Conservation (phyloP, 2,888 invertebrate genomes). For the Cephus rjabovi region DNA sequence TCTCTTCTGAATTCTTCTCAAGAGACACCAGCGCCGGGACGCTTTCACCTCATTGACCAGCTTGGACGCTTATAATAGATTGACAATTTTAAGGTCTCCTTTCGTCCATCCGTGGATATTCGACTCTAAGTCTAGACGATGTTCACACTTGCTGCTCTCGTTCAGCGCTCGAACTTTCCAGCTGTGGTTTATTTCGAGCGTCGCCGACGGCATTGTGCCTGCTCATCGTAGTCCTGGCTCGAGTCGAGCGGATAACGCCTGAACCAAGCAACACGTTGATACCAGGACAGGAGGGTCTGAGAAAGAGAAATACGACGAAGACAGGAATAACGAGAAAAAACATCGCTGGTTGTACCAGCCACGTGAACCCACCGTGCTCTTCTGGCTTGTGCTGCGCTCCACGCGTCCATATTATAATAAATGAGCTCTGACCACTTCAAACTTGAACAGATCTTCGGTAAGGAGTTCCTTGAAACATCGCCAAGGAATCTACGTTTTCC, state of each 20-base stretch:
- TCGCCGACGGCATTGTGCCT: slow-evolving; percentile 17
- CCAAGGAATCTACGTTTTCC: too few relatives aligned
- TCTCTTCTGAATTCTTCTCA: too few relatives aligned
- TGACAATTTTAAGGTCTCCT: too few relatives aligned
- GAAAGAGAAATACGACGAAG: not conserved
- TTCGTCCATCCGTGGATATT: too few relatives aligned
- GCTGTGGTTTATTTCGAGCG: slow-evolving; percentile 29
- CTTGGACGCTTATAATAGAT: too few relatives aligned
- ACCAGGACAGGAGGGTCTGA: not conserved
- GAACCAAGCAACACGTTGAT: not conserved
- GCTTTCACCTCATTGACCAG: too few relatives aligned
- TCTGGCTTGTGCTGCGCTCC: not conserved
- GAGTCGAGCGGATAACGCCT: not conserved
- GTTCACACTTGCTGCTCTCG: not conserved
- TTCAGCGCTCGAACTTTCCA: slow-evolving; percentile 20
- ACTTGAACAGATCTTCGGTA: too few relatives aligned
- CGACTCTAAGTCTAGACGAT: too few relatives aligned
- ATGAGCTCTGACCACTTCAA: too few relatives aligned
- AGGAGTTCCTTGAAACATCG: too few relatives aligned
- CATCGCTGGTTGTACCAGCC: not conserved
- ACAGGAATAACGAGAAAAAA: not conserved
- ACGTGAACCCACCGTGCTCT: not conserved
- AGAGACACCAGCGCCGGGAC: too few relatives aligned
- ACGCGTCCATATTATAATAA: too few relatives aligned
- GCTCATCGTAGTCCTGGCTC: not conserved